A percentile compares a stretch with the other conserved stretches of the same genome.
phyloP scores from a whole-genome alignment of 2,113 vertebrate species.

The Paradisaea rubra region DNA sequence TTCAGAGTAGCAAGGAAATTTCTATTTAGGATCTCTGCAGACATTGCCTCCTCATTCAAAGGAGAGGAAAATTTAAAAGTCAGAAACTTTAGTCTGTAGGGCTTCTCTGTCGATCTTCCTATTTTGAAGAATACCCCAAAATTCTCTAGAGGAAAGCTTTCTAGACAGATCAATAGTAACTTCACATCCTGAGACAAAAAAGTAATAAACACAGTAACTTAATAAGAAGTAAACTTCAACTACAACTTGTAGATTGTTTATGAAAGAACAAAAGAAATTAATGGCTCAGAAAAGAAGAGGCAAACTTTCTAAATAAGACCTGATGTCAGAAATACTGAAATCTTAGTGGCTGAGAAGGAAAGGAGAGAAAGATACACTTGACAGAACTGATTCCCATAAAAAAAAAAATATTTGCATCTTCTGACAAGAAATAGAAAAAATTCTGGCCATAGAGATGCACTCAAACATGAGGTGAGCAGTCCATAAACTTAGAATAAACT shows the following conservation, averaged over 20 bases:
- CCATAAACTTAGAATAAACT: neutral
- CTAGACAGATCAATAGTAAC: neutral
- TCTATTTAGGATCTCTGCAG: neutral
- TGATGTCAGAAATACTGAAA: neutral
- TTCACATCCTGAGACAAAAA: neutral
- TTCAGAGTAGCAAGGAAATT: neutral
- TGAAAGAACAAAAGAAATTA: neutral
- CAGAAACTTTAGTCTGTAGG: neutral
- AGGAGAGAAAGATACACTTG: neutral
- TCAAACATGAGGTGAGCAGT: neutral
- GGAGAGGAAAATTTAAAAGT: neutral
- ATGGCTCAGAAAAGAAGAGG: neutral
- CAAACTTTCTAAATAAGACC: neutral
- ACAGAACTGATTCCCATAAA: neutral
- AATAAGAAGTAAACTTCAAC: neutral
- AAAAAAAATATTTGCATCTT: neutral
- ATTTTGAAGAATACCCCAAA: neutral
- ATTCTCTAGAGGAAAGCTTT: neutral
- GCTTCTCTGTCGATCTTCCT: neutral
- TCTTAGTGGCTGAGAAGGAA: neutral
- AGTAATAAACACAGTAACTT: neutral
- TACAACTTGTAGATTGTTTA: neutral
- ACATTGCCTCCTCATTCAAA: neutral
- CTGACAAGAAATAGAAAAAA: neutral
- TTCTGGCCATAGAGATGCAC: neutral